Evolutionary conservation across 64 coral and sea anemone genomes (phyloP).

Genomic region (Actinia equina): DNA sequence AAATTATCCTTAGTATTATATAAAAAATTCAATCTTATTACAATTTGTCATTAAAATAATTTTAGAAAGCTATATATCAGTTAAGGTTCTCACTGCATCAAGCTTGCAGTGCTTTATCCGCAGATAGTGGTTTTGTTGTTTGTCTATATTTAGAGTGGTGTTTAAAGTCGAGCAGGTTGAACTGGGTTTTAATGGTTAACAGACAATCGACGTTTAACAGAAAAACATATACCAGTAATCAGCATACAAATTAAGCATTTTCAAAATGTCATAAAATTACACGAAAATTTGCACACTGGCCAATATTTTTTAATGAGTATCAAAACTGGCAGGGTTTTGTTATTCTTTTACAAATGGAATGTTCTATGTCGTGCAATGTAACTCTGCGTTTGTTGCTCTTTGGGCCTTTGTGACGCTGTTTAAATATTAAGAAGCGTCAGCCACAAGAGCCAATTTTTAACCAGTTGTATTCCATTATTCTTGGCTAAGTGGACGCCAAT

Average conservation of each 20-base stretch:
- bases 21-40: not conserved
- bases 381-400: not conserved
- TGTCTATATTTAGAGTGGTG: not conserved
- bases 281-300: too few species aligned
- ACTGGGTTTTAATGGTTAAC: not conserved
- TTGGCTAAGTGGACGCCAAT: not conserved
- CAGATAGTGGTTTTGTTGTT: not conserved
- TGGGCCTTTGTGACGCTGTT: not conserved
- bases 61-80: too few species aligned
- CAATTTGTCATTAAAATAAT: too few species aligned
- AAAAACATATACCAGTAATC: too few species aligned
- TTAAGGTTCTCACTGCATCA: not conserved
- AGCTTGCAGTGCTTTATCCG: not conserved
- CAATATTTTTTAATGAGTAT: too few species aligned
- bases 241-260: too few species aligned
- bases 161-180: not conserved
- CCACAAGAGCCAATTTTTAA: constrained; percentile 5
- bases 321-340: too few species aligned
- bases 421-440: constrained; percentile 7
- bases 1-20: not conserved
- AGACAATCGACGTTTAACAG: too few species aligned
- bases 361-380: too few species aligned
- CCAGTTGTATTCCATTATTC: not conserved
- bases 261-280: too few species aligned
- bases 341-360: too few species aligned